Evolutionary conservation across 2,888 invertebrate genomes (phyloP), one percentile per base, ranked within the genome.

Genomic region (Smittia sp.): DNA sequence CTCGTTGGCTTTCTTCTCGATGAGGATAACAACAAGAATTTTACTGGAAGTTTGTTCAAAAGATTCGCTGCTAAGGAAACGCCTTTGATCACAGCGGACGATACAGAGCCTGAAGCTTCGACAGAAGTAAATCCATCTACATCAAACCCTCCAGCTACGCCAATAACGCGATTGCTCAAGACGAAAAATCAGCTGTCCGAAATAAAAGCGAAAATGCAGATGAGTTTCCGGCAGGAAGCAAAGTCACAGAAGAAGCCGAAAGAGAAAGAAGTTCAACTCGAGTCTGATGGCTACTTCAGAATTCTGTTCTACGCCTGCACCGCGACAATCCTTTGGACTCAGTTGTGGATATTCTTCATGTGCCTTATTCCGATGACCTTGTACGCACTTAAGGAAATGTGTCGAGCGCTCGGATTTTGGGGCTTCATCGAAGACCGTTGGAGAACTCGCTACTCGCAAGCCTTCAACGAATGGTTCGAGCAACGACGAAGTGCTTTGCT

Each of bases 311-410:
- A 93, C 85, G 91, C 90, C 1, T 94, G 95, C 77, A 83, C 90
- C 6, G 87, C 91, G 72, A 93, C 95, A 83, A 85, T 94, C 32
- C 85, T 96, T 15, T 96, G 94, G 90, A 91, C 92, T 77, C 90
- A 95, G 78, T 86, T 91, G 70, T 93, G 94, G 91, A 83, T 94
- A 74, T 82, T 93, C 76, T 88, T 91, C 6, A 85, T 95, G 24
- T 84, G 93, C 70, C 86, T 91, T 1, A 85, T 96, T 76, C 94
- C 94, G 6, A 84, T 94, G 74, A 84, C 87, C 0, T 89, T 92
- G 76, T 90, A 91, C 80, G 82, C 86, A 9, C 78, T 91, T 13
- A 81, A 87, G 81, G 82, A 83, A 79, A 74, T 81, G 76, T 76
- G 86, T 77, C 79, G 83, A 76, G 81, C 86, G 80, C 84, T 85